A percentile compares a stretch with the other conserved stretches of the same genome.
Conservation (phyloP, 2,888 invertebrate species). For the Furcula furcula region DNA sequence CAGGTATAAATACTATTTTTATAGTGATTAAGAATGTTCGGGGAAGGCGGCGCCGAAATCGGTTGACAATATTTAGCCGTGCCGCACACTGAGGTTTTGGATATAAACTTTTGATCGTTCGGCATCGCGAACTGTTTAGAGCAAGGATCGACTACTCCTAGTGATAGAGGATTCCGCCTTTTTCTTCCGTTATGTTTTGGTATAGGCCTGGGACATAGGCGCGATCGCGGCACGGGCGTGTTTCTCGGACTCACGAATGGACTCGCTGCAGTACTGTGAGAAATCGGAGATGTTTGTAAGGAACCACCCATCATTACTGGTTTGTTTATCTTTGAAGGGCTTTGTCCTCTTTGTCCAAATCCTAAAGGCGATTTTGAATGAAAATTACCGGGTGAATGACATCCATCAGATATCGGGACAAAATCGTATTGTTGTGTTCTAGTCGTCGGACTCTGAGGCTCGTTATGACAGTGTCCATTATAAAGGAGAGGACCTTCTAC, state of each 20-base stretch:
- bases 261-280: constrained; percentile 86
- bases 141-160: constrained; percentile 54
- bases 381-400: constrained; percentile 83
- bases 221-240: constrained; percentile 86
- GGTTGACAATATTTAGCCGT: constrained; percentile 72
- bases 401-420: constrained; percentile 92
- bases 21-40: constrained; percentile 75
- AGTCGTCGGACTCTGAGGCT: constrained; percentile 89
- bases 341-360: constrained; percentile 59
- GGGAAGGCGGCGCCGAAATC: constrained; percentile 87
- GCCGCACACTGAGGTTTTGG: constrained; percentile 50
- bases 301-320: constrained; percentile 64
- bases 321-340: constrained; percentile 63
- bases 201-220: constrained; percentile 79
- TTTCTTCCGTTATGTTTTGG: constrained; percentile 67
- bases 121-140: constrained; percentile 70
- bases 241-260: constrained; percentile 92
- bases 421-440: constrained; percentile 91
- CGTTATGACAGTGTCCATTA: constrained; percentile 68
- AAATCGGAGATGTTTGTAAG: constrained; percentile 71
- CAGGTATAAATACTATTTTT: constrained; percentile 77
- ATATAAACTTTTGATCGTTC: constrained; percentile 67
- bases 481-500: constrained; percentile 49
- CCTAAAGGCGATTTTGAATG: constrained; percentile 69
- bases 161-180: constrained; percentile 56